Evolutionary conservation across 2,888 invertebrate genomes (phyloP).

Genomic region (Lissonota sp.): DNA sequence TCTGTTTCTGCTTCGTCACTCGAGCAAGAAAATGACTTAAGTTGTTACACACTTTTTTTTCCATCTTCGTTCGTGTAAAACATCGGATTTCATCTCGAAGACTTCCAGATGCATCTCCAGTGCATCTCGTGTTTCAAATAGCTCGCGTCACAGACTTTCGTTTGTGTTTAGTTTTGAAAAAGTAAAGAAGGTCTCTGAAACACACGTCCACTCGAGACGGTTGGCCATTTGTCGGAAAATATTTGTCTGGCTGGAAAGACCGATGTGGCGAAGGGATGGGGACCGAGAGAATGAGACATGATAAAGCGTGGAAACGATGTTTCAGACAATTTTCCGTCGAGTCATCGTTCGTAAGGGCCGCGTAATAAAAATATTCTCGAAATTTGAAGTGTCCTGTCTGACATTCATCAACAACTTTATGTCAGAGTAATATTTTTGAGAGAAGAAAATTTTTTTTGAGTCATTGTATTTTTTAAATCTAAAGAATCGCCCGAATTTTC

Average conservation of each 20-base stretch:
- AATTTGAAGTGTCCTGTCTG: neutral
- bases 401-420: too few relatives aligned
- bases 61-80: neutral
- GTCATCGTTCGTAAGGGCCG: conserved; percentile 68
- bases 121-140: conserved; percentile 15
- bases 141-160: conserved; percentile 16
- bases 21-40: conserved; percentile 2
- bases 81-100: conserved; percentile 2
- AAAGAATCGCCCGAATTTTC: too few relatives aligned
- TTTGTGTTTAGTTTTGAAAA: conserved; percentile 10
- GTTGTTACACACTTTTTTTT: neutral
- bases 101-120: conserved; percentile 15
- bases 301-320: conserved; percentile 37
- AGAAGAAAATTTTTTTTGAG: too few relatives aligned
- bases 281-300: conserved; percentile 12
- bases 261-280: conserved; percentile 21
- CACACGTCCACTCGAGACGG: conserved; percentile 49
- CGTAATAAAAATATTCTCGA: conserved; percentile 24
- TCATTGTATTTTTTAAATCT: too few relatives aligned
- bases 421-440: too few relatives aligned
- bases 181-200: neutral
- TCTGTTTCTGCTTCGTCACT: neutral
- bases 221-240: conserved; percentile 63
- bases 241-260: conserved; percentile 50
- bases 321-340: conserved; percentile 62